Base-by-base conservation (phyloP, 2,113 vertebrate species). In the Gymnorhina tibicen region DNA sequence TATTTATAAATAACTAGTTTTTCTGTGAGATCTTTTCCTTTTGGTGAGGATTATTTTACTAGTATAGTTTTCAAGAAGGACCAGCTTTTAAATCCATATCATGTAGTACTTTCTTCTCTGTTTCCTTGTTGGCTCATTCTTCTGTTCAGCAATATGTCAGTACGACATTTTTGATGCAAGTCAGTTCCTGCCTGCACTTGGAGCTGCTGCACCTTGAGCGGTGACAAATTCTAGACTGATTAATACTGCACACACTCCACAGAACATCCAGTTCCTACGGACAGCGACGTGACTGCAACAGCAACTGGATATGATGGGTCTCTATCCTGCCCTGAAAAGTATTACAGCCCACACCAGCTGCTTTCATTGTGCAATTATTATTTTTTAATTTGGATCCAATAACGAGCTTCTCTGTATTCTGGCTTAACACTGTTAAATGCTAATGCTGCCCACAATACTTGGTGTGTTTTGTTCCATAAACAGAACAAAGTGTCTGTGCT, bases 201-300 rank as follows among this genome's bases (percentile, higher is more conserved):
- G 33, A 91, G 62, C 80, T 73, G 68, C 53, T 55, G 60, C 30
- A 91, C 67, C 87, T 62, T 94, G 64, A 50, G 44, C 58, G 69
- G 85, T 87, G 84, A 73, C 82, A 95, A 91, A 76, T 82, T 72
- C 79, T 77, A 69, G 82, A 70, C 39, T 82, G 73, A 97, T 94
- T 91, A 97, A 95, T 93, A 44, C 37, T 81, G 52, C 18, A 46
- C 44, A 42, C 14, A 91, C 46, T 33, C n/a, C 6, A 16, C 23
- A 58, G 63, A 95, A 79, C 83, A 78, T 35, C 44, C n/a, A 72
- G 2, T 68, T 93, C 77, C 67, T 96, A 8, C 0, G 5, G 55
- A 86, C 59, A 53, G 39, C 3, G 8, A 72, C 1, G 6, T 85
- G 90, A 94, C 77, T 76, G 39, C 30, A 89, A 44, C 30, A 66